A percentile compares a stretch with the other conserved stretches of the same genome.
phyloP scores from a whole-genome alignment of 2,888 invertebrate species.

The Leptarthrus brevirostris region DNA sequence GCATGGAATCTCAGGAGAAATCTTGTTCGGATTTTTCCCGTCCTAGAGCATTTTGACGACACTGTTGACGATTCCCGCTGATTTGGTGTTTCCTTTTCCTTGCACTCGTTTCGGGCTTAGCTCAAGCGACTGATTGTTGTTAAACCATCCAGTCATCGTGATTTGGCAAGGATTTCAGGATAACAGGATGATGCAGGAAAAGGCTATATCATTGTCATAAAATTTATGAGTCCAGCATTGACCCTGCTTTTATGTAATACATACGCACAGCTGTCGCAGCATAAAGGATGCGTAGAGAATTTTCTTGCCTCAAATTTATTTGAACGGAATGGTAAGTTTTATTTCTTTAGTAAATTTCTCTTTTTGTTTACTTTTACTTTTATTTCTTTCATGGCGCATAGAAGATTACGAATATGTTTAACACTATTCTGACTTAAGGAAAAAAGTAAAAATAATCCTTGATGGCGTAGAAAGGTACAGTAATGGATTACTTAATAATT shows the following conservation, averaged over 20 bases:
- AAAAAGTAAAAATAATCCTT: no score
- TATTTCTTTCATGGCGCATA: no score
- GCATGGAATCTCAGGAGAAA: neutral
- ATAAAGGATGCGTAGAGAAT: neutral
- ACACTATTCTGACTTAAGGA: no score
- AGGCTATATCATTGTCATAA: slow-evolving; percentile 42
- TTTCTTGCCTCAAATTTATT: neutral
- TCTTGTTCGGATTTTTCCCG: neutral
- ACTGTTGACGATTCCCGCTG: slow-evolving; percentile 44
- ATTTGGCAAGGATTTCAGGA: slow-evolving; percentile 42
- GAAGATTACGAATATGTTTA: no score
- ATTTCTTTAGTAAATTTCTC: neutral
- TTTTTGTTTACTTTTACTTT: no score
- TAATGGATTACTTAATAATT: no score
- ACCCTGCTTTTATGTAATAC: slow-evolving; percentile 43
- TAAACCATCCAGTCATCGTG: slow-evolving; percentile 36
- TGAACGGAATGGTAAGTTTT: neutral
- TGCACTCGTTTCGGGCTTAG: neutral
- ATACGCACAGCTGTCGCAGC: neutral
- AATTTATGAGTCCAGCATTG: slow-evolving; percentile 46
- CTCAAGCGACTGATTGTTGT: slow-evolving; percentile 38
- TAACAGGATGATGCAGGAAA: slow-evolving; percentile 27
- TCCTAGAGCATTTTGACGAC: neutral
- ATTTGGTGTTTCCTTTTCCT: slow-evolving; percentile 39
- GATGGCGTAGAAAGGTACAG: no score